Evolutionary conservation across 2,888 invertebrate genomes (phyloP).

Genomic region (Hemicrepidius hirtus): DNA sequence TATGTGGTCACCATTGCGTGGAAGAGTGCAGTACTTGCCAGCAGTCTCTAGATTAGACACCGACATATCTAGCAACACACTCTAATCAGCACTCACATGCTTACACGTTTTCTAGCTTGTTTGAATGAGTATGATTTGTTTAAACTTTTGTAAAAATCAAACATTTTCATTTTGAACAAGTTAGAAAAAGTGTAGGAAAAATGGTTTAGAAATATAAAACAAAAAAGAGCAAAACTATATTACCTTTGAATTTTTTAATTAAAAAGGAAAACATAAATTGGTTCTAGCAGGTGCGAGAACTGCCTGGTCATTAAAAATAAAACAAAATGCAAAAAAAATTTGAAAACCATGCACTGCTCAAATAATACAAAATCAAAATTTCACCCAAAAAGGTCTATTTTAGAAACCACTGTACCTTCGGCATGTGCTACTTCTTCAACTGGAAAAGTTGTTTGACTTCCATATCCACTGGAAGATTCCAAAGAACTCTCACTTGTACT

Average conservation of each 20-base stretch:
- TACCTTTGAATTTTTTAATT: no score
- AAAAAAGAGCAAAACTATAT: conserved; percentile 2
- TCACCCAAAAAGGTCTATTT: not conserved
- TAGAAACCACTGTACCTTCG: conserved; percentile 68
- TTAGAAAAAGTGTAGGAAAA: conserved; percentile 3
- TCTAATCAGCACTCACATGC: conserved; percentile 66
- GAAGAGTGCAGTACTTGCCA: conserved; percentile 75
- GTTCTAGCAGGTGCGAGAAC: conserved; percentile 7
- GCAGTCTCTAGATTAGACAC: conserved; percentile 74
- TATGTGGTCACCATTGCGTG: conserved; percentile 74
- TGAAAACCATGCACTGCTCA: conserved; percentile 11
- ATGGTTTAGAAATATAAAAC: conserved; percentile 3
- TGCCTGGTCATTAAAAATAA: not conserved
- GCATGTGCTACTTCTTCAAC: conserved; percentile 72
- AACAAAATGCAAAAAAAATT: conserved; percentile 19
- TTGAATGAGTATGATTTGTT: not conserved
- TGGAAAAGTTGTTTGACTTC: conserved; percentile 84
- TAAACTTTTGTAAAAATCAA: not conserved
- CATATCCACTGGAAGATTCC: conserved; percentile 85
- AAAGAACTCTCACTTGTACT: conserved; percentile 84
- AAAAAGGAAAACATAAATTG: not conserved
- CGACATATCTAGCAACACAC: conserved; percentile 68
- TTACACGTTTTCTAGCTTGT: conserved; percentile 43
- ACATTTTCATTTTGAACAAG: not conserved
- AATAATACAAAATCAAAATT: conserved; percentile 8